A percentile compares a stretch with the other conserved stretches of the same genome.
phyloP scores from a whole-genome alignment of 2,113 vertebrate species.

The Cheirogaleus medius region DNA sequence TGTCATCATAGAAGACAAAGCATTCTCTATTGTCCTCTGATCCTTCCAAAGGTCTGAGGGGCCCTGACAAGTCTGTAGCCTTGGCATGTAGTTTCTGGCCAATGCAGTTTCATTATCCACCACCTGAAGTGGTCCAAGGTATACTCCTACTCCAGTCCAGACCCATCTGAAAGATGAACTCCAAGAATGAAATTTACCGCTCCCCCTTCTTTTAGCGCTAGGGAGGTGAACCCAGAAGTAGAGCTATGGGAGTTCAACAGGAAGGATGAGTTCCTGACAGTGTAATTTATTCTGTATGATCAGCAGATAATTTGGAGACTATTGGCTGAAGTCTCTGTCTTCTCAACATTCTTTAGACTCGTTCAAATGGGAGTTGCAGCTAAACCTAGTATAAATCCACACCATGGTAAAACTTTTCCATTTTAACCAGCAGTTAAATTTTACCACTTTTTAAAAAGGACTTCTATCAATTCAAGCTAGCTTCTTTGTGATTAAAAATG shows the following conservation, averaged over 20 bases:
- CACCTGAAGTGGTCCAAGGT: fast-evolving
- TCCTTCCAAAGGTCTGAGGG: not conserved
- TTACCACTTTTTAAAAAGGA: not conserved
- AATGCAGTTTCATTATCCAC: not conserved
- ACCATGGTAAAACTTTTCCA: not conserved
- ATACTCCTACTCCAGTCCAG: not conserved
- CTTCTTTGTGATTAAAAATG: not conserved
- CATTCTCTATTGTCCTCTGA: not conserved
- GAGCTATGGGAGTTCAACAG: not conserved
- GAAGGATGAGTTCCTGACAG: not conserved
- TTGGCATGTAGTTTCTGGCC: not conserved
- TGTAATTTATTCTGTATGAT: not conserved
- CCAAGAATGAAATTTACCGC: not conserved
- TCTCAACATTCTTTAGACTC: not conserved
- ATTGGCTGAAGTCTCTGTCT: not conserved
- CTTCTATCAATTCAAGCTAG: not conserved
- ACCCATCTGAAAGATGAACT: not conserved
- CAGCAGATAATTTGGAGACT: not conserved
- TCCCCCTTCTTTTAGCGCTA: not conserved
- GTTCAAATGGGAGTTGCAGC: not conserved
- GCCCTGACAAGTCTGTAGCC: not conserved
- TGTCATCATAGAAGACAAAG: not conserved
- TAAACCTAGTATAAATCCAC: not conserved
- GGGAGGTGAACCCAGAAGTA: not conserved
- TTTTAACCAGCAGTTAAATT: not conserved